phyloP scores from a whole-genome alignment of 2,113 vertebrate species.

The Climacteris rufus region DNA sequence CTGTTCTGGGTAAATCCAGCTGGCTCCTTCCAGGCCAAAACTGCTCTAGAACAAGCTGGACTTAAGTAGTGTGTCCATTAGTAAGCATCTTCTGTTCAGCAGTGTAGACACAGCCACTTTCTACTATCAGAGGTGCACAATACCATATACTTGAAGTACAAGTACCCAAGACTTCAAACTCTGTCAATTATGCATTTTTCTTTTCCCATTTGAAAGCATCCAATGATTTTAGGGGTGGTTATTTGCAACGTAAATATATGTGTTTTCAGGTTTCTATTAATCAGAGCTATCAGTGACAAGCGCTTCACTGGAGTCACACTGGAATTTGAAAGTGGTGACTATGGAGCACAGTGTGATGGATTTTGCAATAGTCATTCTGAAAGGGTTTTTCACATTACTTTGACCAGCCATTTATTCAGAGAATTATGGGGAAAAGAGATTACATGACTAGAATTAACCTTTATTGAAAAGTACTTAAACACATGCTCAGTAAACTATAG shows the following conservation, averaged over 20 bases:
- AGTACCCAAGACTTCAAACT: not conserved
- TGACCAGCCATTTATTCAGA: not conserved
- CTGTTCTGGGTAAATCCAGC: not conserved
- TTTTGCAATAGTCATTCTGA: not conserved
- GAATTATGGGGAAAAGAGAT: not conserved
- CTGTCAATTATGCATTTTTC: not conserved
- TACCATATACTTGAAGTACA: not conserved
- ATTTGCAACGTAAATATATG: not conserved
- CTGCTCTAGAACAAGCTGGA: not conserved
- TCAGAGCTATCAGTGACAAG: not conserved
- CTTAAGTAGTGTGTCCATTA: not conserved
- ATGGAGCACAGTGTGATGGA: fast-evolving
- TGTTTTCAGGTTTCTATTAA: not conserved
- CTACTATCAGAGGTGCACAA: not conserved
- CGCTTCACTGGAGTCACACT: not conserved
- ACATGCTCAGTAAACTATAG: not conserved
- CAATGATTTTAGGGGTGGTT: not conserved
- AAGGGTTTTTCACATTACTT: not conserved
- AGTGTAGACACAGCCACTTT: not conserved
- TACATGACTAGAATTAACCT: not conserved
- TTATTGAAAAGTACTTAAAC: not conserved
- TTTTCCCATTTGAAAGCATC: not conserved
- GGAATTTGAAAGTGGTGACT: not conserved
- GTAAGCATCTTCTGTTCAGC: not conserved
- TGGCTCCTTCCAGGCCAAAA: not conserved